These are phyloP conservation scores for Hyposoter dolosus DNA, from an alignment of 2,888 invertebrate species.

Conservation along the genomic window DNA sequence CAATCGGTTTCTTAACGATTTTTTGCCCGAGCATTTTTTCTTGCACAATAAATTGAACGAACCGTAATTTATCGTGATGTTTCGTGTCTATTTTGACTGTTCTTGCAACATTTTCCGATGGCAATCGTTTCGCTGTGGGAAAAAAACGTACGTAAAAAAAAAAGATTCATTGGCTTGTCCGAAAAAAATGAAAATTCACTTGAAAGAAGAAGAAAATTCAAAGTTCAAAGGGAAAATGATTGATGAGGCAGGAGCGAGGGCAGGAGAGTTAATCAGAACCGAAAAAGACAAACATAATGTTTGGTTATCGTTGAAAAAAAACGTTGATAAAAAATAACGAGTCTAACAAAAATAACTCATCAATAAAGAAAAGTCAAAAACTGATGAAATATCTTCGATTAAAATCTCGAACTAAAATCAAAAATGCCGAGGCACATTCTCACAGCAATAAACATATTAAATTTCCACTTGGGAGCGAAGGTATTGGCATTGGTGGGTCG, in stretches of 20 bases:
- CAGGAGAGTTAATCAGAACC: not conserved
- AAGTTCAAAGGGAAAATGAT: no score
- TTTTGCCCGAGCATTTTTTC: not conserved
- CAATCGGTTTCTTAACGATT: not conserved
- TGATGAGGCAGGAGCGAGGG: not conserved
- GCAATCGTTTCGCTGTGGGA: not conserved
- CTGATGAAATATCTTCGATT: conserved; percentile 69
- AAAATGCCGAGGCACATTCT: conserved; percentile 77
- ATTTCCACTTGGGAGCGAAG: conserved; percentile 66
- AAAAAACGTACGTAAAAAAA: not conserved
- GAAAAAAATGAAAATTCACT: not conserved
- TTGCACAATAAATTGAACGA: not conserved
- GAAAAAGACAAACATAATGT: not conserved
- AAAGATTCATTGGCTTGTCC: not conserved
- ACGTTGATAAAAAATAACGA: not conserved
- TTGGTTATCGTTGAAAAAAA: no score
- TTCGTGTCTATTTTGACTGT: not conserved
- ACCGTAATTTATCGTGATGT: conserved; percentile 1
- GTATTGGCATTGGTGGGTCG: conserved; percentile 73
- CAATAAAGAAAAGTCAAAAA: conserved; percentile 30
- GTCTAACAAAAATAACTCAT: not conserved
- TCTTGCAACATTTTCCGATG: not conserved
- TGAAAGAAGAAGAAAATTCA: not conserved
- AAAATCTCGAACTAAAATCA: conserved; percentile 77
- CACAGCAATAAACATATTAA: conserved; percentile 84